Conservation (phyloP, 1,140 invertebrate species). For the Euura lappo region DNA sequence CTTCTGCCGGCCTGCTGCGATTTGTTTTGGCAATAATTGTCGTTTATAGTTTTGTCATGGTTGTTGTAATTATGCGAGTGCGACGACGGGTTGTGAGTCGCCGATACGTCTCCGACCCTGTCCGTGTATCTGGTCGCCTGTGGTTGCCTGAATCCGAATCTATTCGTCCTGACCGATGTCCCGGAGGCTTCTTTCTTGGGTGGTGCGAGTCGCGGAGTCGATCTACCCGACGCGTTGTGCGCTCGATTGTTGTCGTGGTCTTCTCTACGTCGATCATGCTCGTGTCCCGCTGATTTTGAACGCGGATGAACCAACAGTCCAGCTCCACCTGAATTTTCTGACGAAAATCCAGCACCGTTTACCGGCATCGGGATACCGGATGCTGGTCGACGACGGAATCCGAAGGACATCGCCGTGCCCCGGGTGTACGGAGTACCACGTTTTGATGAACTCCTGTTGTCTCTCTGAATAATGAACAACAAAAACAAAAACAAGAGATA, state of each 20-base stretch:
- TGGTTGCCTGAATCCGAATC: constrained; percentile 61
- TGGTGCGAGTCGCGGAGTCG: constrained; percentile 59
- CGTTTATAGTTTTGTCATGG: constrained; percentile 36
- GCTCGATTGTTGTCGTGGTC: constrained; percentile 36
- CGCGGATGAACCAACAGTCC: constrained; percentile 39
- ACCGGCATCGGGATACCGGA: constrained; percentile 60
- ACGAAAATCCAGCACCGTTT: constrained; percentile 40
- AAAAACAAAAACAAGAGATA: background rate
- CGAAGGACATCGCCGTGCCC: constrained; percentile 73
- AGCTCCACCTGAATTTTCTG: constrained; percentile 34
- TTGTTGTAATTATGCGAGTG: constrained; percentile 36
- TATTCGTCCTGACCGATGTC: constrained; percentile 53
- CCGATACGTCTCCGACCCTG: constrained; percentile 57
- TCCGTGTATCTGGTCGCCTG: constrained; percentile 52
- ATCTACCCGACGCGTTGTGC: constrained; percentile 52
- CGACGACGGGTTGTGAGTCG: constrained; percentile 36
- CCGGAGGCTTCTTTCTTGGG: constrained; percentile 61
- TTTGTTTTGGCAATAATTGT: constrained; percentile 20
- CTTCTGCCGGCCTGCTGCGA: constrained; percentile 18
- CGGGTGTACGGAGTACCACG: constrained; percentile 62
- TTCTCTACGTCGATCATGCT: constrained; percentile 46
- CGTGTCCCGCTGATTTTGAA: constrained; percentile 55
- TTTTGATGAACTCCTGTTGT: constrained; percentile 63
- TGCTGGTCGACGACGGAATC: constrained; percentile 67
- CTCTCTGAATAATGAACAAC: constrained; percentile 36